These are phyloP conservation scores for Natrix natrix DNA, from an alignment of 2,797 vertebrate species.

Conservation along the genomic window DNA sequence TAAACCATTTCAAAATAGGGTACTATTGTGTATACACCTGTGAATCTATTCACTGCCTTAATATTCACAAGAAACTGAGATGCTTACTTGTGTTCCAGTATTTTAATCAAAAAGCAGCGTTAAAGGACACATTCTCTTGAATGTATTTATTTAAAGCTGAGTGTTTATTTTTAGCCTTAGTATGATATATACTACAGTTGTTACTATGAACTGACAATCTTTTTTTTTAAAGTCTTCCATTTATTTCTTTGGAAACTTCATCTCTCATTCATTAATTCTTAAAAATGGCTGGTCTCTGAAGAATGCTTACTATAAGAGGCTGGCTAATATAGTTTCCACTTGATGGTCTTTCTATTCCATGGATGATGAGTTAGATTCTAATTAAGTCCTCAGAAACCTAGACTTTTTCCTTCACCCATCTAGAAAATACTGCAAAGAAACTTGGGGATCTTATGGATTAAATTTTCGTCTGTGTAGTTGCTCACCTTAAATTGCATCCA, in stretches of 20 bases:
- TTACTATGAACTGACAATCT: neutral
- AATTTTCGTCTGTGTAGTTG: neutral
- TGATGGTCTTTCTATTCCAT: neutral
- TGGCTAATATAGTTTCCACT: neutral
- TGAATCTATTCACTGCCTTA: neutral
- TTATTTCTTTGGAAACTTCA: neutral
- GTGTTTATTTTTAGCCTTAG: neutral
- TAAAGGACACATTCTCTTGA: neutral
- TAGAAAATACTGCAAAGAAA: neutral
- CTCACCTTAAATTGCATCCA: neutral
- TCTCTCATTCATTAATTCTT: neutral
- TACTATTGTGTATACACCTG: neutral
- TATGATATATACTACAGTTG: neutral
- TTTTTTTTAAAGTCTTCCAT: neutral
- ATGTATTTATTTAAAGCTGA: neutral
- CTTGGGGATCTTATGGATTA: neutral
- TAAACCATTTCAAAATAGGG: neutral
- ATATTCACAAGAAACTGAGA: neutral
- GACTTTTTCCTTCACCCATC: neutral
- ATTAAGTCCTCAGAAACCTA: neutral
- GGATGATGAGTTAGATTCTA: neutral
- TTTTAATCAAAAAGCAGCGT: neutral
- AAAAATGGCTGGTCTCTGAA: neutral
- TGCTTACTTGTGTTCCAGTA: neutral
- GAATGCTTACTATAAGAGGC: neutral